These are phyloP conservation scores for Zaprionus lineosus DNA, from an alignment of 2,888 invertebrate species.

Conservation along the genomic window DNA sequence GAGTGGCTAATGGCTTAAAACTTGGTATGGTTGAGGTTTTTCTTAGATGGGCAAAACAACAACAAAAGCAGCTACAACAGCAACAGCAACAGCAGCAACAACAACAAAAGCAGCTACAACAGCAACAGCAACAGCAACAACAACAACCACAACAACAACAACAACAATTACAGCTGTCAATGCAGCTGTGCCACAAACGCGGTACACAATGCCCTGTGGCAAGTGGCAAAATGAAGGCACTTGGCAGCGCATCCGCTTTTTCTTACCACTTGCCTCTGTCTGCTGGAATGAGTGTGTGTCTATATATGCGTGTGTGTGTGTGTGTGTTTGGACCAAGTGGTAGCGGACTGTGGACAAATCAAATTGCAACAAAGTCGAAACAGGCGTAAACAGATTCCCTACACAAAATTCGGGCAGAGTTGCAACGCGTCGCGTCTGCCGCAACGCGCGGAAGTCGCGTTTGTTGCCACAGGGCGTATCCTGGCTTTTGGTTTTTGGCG, in stretches of 20 bases:
- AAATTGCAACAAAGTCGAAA: constrained; percentile 54
- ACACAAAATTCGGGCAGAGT: constrained; percentile 33
- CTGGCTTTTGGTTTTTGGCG: constrained; percentile 44
- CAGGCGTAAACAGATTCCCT: constrained; percentile 60
- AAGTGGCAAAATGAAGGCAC: constrained; percentile 49
- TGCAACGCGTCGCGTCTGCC: constrained; percentile 23
- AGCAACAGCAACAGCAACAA: constrained; percentile 4
- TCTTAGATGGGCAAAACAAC: constrained; percentile 18
- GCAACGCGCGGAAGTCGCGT: constrained; percentile 65
- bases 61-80: background rate
- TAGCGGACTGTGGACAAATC: constrained; percentile 36
- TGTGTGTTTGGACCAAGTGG: constrained; percentile 27
- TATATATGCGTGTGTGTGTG: constrained; percentile 8
- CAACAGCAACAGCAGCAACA: constrained; percentile 5
- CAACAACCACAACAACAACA: constrained; percentile 5
- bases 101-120: background rate
- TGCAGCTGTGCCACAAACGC: constrained; percentile 24
- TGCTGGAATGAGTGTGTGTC: background rate
- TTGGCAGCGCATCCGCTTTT: constrained; percentile 22
- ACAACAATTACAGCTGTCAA: no score
- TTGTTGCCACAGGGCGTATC: constrained; percentile 60
- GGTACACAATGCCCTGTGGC: constrained; percentile 11
- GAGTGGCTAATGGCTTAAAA: constrained; percentile 22
- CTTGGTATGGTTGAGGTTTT: constrained; percentile 22
- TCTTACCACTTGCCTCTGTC: constrained; percentile 13